Evolutionary conservation across 2,888 invertebrate species (phyloP), one percentile per base, ranked within the genome.

Genomic region (Meghimatium bilineatum): DNA sequence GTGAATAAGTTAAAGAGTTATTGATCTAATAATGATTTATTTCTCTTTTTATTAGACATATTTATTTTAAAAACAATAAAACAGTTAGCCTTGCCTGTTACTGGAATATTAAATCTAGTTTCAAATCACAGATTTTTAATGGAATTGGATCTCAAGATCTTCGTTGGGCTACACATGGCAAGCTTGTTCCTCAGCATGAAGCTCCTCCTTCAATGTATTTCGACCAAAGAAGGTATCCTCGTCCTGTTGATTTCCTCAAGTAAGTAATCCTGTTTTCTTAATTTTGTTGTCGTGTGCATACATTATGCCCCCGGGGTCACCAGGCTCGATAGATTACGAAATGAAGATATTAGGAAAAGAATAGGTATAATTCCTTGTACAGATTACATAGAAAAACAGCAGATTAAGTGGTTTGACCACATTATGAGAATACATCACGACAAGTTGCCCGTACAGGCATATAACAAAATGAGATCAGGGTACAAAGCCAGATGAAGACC

Each of bases 101-200:
- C 14, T 29, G 17, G 6, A 56, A 56, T 56, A 14, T 56, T 44
- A 44, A 44, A 44, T 44, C 5, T 44, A 44, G 5, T 5, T 66
- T 75, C 32, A 12, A 32, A 20, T 82, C 17, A 71, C 52, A 76
- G 83, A 83, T 86, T 67, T 84, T 81, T 63, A 84, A 81, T 78
- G 84, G 81, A 29, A 85, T 84, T 38, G 84, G 84, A 44, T 79
- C 84, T 67, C 84, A 84, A 49, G 84, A 86, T 88, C 56, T 86
- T 77, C 36, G 83, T 85, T 49, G 80, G 76, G 80, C 80, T 20
- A 78, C 87, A 52, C 87, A 89, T 12, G 79, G 88, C 0, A 86
- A 86, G 36, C 84, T 86, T 36, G 88, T 88, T 26, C 86, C 89
- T 6, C 87, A 86, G 32, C 85, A 86, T 32, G 88, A 88, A 12